Conservation (phyloP, 2,113 vertebrate genomes). For the Ceyx margarethae region DNA sequence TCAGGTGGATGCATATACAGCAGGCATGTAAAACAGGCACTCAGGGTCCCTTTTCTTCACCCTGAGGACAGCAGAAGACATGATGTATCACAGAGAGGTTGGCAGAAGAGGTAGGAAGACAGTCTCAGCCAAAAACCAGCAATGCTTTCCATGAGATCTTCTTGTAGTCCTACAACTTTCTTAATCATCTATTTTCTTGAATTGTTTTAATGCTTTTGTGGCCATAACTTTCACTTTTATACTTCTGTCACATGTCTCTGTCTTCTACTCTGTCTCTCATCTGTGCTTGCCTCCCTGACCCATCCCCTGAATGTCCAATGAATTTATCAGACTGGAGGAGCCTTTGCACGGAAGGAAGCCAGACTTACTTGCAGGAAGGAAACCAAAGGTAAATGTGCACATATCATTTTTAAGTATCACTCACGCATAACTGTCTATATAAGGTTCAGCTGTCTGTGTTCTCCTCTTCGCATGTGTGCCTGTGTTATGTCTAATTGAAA, state of each 20-base stretch:
- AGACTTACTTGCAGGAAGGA: neutral
- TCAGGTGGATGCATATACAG: neutral
- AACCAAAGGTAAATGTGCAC: neutral
- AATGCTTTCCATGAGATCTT: neutral
- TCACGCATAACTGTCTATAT: neutral
- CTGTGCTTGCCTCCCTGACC: neutral
- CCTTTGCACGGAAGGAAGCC: neutral
- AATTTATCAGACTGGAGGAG: accelerated
- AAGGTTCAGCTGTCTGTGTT: neutral
- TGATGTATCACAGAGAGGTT: neutral
- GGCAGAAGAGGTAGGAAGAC: neutral
- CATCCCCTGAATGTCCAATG: neutral
- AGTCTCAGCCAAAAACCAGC: neutral
- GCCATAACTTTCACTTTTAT: neutral
- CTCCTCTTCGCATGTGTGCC: neutral
- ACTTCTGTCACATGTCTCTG: neutral
- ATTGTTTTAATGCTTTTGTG: neutral
- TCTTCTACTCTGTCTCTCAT: neutral
- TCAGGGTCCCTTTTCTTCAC: neutral
- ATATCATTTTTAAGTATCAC: neutral
- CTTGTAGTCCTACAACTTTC: neutral
- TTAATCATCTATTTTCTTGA: neutral
- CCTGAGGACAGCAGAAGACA: neutral
- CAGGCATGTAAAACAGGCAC: neutral
- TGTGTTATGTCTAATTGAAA: neutral